Evolutionary conservation across 2,113 vertebrate genomes (phyloP), one percentile per base, ranked within the genome.

Genomic region (Callocephalon fimbriatum): DNA sequence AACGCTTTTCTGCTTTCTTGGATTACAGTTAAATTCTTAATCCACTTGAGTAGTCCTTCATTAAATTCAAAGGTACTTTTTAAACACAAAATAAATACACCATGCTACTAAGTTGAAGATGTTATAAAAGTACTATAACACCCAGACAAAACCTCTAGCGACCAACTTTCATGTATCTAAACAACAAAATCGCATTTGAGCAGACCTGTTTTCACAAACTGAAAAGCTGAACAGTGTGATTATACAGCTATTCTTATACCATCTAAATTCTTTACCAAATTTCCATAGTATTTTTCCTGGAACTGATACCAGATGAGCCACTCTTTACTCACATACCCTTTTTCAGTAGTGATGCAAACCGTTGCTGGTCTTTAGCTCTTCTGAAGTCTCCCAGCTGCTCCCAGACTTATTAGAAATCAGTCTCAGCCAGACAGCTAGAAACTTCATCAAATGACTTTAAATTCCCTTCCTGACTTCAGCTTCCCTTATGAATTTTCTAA

Each of bases 361-460:
- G 8, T n/a, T 70, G 76, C 35, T 42, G 31, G 22, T 75, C 59
- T 81, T 88, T 48, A 0, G 0, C 47, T 81, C 61, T 86, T 88
- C 82, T 56, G 47, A 90, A 76, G 72, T 59, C 38, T 84, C 56
- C 90, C 23, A 29, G 20, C 63, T 80, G 35, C 45, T 95, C 50
- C 16, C 32, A 80, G 32, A 44, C 80, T 72, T 91, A 83, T 67
- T 59, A 78, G 71, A 95, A 92, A 86, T 67, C 1, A 48, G 37
- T 44, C 74, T 72, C 51, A 78, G 65, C 3, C 67, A 77, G 53
- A 32, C 25, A 93, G 42, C 59, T 38, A 74, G 9, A 72, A 32
- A 80, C 40, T 88, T 67, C 56, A 93, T 37, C 68, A 87, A 94
- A 93, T 74, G 26, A 67, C 47, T 85, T 84, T 31, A 78, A 94